These are phyloP conservation scores for Dolichallabes microphthalmus DNA, from an alignment of 2,113 vertebrate species.

Conservation along the genomic window DNA sequence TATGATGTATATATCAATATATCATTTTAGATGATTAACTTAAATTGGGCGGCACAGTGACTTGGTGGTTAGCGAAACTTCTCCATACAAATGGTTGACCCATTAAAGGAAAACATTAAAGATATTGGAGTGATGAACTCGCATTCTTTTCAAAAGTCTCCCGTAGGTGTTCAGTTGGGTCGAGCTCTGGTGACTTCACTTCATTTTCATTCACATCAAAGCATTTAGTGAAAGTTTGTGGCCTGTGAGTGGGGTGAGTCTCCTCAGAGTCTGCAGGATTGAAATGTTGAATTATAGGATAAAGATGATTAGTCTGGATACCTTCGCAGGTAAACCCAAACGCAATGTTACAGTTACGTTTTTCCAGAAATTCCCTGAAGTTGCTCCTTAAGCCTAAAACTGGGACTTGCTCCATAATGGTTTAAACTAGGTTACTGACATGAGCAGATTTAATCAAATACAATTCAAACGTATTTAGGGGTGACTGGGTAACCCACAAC, in stretches of 20 bases:
- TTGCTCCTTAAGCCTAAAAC: not conserved
- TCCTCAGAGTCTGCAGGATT: not conserved
- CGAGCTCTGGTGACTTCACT: not conserved
- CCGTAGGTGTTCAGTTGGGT: not conserved
- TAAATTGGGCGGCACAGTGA: too few species aligned
- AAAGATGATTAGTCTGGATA: not conserved
- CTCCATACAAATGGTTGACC: too few species aligned
- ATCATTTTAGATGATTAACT: not conserved
- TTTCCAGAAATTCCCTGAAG: not conserved
- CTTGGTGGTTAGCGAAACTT: too few species aligned
- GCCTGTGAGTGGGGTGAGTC: not conserved
- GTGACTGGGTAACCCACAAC: conserved; percentile 9
- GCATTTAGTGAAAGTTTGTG: not conserved
- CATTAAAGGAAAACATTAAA: too few species aligned
- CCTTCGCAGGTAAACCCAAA: not conserved
- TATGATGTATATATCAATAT: not conserved
- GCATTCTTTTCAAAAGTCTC: not conserved
- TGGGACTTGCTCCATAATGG: not conserved
- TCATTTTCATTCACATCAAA: not conserved
- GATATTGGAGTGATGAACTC: too few species aligned
- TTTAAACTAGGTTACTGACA: not conserved
- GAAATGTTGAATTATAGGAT: not conserved
- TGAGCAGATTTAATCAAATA: not conserved
- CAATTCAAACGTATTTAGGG: not conserved
- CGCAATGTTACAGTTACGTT: not conserved